phyloP scores from a whole-genome alignment of 2,888 invertebrate genomes.

The Fabriciana adippe region DNA sequence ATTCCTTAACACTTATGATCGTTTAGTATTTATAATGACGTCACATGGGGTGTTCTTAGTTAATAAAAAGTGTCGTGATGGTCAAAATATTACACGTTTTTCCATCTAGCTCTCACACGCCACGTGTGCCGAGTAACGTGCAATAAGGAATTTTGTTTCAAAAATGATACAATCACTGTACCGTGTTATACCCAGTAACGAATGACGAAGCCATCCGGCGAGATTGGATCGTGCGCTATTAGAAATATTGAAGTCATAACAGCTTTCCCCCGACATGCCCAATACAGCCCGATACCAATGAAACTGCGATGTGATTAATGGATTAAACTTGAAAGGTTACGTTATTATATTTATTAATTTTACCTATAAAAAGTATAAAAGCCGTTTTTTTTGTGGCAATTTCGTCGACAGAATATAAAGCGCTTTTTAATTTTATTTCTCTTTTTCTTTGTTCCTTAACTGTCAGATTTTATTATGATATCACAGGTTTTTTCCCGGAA shows the following conservation, averaged over 20 bases:
- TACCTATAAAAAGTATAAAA: constrained; percentile 5
- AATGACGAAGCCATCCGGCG: constrained; percentile 48
- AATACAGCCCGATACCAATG: constrained; percentile 33
- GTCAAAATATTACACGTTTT: too few species aligned
- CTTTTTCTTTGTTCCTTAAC: too few species aligned
- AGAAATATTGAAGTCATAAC: constrained; percentile 68
- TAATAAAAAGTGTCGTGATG: too few species aligned
- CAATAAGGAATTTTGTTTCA: too few species aligned
- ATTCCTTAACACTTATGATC: too few species aligned
- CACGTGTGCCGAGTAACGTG: too few species aligned
- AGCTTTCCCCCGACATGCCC: constrained; percentile 39
- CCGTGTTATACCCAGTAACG: constrained; percentile 21
- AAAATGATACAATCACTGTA: constrained; percentile 9
- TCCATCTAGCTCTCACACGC: too few species aligned
- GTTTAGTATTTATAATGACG: too few species aligned
- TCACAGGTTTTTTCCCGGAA: too few species aligned
- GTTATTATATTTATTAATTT: constrained; percentile 15
- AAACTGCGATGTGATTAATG: constrained; percentile 29
- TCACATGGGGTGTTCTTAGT: too few species aligned
- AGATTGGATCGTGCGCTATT: constrained; percentile 68
- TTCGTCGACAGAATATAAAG: constrained; percentile 19
- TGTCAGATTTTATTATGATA: too few species aligned
- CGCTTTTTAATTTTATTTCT: too few species aligned
- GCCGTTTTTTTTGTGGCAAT: not conserved
- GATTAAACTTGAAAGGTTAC: constrained; percentile 19